Evolutionary conservation across 2,797 vertebrate genomes (phyloP).

Genomic region (Steatocranus sp.): DNA sequence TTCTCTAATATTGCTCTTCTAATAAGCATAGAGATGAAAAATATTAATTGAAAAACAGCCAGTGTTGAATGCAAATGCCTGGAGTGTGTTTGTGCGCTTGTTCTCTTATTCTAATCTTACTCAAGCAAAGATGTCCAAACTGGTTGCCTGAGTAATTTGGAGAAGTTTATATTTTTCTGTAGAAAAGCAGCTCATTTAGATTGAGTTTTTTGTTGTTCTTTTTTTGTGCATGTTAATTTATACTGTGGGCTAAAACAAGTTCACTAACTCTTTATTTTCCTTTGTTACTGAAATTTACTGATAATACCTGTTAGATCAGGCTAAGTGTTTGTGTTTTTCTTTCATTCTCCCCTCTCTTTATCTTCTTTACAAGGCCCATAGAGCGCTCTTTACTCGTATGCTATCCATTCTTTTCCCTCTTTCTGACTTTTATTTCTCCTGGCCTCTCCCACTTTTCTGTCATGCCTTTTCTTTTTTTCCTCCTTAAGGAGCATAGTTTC

Average conservation of each 20-base stretch:
- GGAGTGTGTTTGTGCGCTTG: background rate
- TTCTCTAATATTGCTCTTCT: background rate
- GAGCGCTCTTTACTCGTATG: slow-evolving; percentile 23
- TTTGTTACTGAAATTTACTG: slow-evolving; percentile 6
- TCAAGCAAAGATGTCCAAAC: background rate
- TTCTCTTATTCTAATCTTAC: background rate
- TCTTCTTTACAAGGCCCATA: slow-evolving; percentile 34
- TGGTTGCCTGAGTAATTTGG: background rate
- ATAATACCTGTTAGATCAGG: slow-evolving; percentile 16
- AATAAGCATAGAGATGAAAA: background rate
- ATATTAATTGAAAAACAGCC: background rate
- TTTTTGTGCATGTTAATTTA: background rate
- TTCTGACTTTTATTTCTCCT: slow-evolving; percentile 26
- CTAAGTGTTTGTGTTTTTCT: slow-evolving; percentile 38
- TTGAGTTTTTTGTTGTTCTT: background rate
- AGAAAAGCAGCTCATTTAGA: background rate
- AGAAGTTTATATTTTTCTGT: background rate
- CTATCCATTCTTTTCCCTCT: slow-evolving; percentile 19
- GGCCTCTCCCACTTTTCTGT: slow-evolving; percentile 54
- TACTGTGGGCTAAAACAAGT: background rate
- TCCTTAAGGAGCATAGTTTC: slow-evolving; percentile 75
- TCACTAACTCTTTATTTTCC: background rate
- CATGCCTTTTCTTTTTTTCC: slow-evolving; percentile 53
- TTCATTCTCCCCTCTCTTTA: slow-evolving; percentile 29
- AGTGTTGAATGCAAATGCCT: background rate